Percentiles rank a stretch among this genome's conserved stretches.
Conservation (phyloP, 2,113 vertebrate species). For the Entomyzon cyanotis region DNA sequence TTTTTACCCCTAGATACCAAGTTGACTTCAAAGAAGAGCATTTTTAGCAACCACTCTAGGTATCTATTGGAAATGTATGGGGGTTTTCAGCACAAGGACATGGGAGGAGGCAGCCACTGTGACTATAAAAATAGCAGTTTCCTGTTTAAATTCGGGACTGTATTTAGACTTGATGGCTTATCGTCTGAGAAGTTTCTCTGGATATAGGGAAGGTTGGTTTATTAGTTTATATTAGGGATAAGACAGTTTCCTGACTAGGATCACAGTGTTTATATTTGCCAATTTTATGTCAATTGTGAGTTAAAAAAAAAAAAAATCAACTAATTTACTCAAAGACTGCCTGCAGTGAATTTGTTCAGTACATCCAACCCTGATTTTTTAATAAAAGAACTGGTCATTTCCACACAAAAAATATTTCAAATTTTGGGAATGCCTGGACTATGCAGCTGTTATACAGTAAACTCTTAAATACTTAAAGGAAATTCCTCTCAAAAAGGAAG, state of each 20-base stretch:
- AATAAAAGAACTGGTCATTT: neutral
- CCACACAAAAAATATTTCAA: neutral
- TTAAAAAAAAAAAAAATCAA: neutral
- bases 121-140: constrained; percentile 26
- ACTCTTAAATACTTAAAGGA: neutral
- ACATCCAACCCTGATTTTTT: neutral
- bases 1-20: neutral
- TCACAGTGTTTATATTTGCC: neutral
- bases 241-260: neutral
- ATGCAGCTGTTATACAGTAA: neutral
- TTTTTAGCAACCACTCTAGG: neutral
- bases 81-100: neutral
- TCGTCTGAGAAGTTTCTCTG: neutral
- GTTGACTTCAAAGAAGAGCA: neutral
- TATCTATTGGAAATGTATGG: neutral
- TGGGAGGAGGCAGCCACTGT: neutral
- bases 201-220: neutral
- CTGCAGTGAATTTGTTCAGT: neutral
- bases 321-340: neutral
- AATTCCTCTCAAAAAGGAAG: neutral
- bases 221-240: neutral
- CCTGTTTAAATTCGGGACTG: constrained; percentile 27
- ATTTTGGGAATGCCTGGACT: neutral
- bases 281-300: neutral
- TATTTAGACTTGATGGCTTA: constrained; percentile 15